These are phyloP conservation scores for Micropoecilia bifurca DNA, from an alignment of 2,797 vertebrate genomes.

Conservation along the genomic window DNA sequence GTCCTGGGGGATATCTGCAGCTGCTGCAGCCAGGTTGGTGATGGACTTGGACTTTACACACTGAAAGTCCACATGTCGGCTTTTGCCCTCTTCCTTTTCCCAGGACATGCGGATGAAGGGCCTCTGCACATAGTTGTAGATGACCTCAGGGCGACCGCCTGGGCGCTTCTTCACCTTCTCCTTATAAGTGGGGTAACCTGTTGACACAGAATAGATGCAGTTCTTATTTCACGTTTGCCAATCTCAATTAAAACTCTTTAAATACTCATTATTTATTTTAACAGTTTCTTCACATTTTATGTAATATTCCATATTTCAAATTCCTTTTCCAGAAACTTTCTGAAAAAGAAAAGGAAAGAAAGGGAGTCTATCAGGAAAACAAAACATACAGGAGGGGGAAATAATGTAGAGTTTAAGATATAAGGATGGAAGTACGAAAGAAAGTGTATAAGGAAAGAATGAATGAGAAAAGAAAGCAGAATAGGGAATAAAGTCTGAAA, in stretches of 20 bases:
- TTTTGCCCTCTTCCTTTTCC: slow-evolving; percentile 99
- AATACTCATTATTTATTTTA: neutral
- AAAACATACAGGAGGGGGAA: neutral
- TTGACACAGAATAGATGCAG: neutral
- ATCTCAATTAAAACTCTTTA: neutral
- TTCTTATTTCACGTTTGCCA: neutral
- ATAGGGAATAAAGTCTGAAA: neutral
- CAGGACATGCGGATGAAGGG: slow-evolving; percentile 99
- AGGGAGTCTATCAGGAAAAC: neutral
- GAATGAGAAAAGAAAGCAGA: neutral
- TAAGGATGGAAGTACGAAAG: neutral
- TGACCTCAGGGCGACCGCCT: slow-evolving; percentile 94
- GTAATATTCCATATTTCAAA: neutral
- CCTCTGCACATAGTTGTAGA: slow-evolving; percentile 98
- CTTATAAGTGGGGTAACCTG: slow-evolving; percentile 98
- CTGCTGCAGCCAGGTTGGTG: slow-evolving; percentile 92
- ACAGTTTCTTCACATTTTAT: neutral
- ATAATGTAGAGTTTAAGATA: neutral
- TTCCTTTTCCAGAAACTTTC: neutral
- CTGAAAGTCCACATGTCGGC: slow-evolving; percentile 98
- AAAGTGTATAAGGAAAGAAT: neutral
- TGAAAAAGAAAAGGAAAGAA: neutral
- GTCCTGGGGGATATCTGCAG: slow-evolving; percentile 95
- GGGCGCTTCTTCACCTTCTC: slow-evolving; percentile 98
- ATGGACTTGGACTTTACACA: slow-evolving; percentile 98